phyloP scores from a whole-genome alignment of 2,797 vertebrate species.

The Salmo trutta region DNA sequence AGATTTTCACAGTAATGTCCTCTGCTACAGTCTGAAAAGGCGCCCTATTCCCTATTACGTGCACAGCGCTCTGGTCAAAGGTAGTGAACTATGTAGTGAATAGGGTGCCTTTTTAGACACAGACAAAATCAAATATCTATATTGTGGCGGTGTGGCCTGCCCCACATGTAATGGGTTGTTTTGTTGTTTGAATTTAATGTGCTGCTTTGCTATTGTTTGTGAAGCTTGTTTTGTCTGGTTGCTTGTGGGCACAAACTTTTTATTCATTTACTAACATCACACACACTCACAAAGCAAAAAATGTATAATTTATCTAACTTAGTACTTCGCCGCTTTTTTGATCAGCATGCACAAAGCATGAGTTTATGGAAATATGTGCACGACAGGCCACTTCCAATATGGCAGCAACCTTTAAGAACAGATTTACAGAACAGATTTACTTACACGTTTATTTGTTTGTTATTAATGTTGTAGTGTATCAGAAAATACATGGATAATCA shows the following conservation, averaged over 20 bases:
- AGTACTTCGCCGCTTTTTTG: constrained; percentile 53
- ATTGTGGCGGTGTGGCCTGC: too few relatives aligned
- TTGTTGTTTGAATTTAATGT: constrained; percentile 53
- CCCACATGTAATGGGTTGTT: too few relatives aligned
- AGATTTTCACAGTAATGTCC: constrained; percentile 77
- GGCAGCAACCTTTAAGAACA: constrained; percentile 55
- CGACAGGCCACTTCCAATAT: constrained; percentile 60
- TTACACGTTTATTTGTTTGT: constrained; percentile 54
- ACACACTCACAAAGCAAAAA: constrained; percentile 61
- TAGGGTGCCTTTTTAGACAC: neutral
- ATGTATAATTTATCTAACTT: constrained; percentile 79
- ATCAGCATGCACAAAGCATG: constrained; percentile 71
- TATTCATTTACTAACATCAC: constrained; percentile 74
- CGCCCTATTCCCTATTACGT: neutral
- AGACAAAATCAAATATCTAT: constrained; percentile 31
- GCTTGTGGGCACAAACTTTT: constrained; percentile 69
- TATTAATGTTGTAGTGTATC: constrained; percentile 31
- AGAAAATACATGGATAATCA: constrained; percentile 47
- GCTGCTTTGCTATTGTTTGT: constrained; percentile 36
- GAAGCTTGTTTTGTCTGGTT: constrained; percentile 57
- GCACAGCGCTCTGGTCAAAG: too few relatives aligned
- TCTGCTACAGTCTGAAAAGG: constrained; percentile 65
- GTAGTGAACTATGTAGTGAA: too few relatives aligned
- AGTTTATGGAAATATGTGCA: constrained; percentile 73
- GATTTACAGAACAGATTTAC: constrained; percentile 47